Conservation (phyloP, 2,888 invertebrate species). For the Tridacna gigas region DNA sequence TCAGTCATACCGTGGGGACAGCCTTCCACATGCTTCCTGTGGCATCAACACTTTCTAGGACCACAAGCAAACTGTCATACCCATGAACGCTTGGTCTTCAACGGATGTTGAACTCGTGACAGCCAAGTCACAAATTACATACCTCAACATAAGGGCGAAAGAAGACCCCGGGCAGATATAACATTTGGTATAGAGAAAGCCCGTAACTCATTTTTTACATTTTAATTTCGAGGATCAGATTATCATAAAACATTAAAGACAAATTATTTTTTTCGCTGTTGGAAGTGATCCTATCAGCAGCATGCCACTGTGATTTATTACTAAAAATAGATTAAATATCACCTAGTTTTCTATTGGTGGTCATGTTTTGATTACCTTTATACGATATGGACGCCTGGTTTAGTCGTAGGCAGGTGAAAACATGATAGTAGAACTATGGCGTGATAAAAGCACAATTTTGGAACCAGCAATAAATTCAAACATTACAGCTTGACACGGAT, state of each 20-base stretch:
- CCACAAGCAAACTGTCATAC: no score
- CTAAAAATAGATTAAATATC: slow-evolving; percentile 20
- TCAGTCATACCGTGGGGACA: no score
- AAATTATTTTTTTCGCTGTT: slow-evolving; percentile 21
- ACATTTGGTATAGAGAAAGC: neutral
- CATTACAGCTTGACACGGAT: no score
- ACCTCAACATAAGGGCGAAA: no score
- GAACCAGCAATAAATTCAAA: no score
- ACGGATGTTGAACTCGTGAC: no score
- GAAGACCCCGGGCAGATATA: no score
- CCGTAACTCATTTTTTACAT: slow-evolving; percentile 15
- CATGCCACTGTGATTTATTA: slow-evolving; percentile 13
- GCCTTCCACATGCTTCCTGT: no score
- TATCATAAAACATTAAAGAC: slow-evolving; percentile 30
- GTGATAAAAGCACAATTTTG: no score
- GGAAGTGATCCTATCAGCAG: slow-evolving; percentile 17
- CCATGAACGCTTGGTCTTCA: no score
- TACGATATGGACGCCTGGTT: neutral
- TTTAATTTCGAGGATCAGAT: slow-evolving; percentile 21
- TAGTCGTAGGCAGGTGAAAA: neutral
- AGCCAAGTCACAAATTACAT: no score
- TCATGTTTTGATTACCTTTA: neutral
- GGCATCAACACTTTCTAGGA: no score
- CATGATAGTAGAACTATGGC: neutral
- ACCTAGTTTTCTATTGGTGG: neutral